These are phyloP conservation scores for Doryteuthis pealeii DNA, from an alignment of 1,140 invertebrate species.

Conservation along the genomic window DNA sequence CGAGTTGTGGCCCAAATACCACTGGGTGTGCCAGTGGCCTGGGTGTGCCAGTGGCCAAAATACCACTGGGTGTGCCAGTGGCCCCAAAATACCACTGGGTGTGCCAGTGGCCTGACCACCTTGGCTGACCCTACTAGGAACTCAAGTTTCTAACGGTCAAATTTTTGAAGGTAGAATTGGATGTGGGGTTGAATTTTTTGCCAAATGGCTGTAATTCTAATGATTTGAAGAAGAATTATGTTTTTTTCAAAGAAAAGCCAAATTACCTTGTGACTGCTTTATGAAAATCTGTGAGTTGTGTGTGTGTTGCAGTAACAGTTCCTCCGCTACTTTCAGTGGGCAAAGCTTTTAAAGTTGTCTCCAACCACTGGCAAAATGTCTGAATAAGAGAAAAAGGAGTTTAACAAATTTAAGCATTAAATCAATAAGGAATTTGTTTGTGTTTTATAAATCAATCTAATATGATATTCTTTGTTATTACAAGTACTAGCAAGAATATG, in stretches of 20 bases:
- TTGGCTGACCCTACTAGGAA: no score
- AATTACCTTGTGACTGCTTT: slow-evolving; percentile 70
- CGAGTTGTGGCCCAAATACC: no score
- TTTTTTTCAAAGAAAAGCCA: background rate
- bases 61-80: background rate
- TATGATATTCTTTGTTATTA: no score
- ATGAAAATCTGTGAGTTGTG: slow-evolving; percentile 85
- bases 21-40: no score
- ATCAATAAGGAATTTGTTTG: no score
- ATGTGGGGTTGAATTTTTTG: background rate
- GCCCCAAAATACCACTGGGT: background rate
- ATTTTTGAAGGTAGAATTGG: background rate
- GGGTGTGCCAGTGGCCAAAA: no score
- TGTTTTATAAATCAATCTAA: no score
- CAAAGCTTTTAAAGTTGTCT: slow-evolving; percentile 72
- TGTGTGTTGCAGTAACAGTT: slow-evolving; percentile 74
- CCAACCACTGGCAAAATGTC: slow-evolving; percentile 70
- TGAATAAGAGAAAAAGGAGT: slow-evolving; percentile 49
- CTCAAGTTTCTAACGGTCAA: background rate
- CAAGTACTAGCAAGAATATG: no score
- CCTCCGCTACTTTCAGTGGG: slow-evolving; percentile 76
- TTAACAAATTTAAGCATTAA: no score
- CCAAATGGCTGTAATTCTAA: background rate
- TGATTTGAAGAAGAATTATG: background rate
- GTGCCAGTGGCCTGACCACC: background rate